Evolutionary conservation across 2,888 invertebrate genomes (phyloP).

Genomic region (Protonemura montana): DNA sequence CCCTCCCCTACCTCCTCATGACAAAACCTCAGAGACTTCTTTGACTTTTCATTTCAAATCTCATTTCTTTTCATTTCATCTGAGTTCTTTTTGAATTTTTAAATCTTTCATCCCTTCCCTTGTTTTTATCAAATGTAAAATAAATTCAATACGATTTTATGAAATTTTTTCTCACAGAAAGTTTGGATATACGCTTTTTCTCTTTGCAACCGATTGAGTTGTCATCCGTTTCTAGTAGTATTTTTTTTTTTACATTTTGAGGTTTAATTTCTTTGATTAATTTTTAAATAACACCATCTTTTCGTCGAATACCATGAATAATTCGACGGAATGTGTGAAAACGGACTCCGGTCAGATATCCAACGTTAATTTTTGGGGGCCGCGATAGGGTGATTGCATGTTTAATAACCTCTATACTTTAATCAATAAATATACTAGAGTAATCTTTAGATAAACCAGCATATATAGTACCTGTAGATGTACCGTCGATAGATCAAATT

Average conservation of each 20-base stretch:
- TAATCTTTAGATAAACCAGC: no score
- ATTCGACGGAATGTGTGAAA: neutral
- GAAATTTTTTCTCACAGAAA: constrained; percentile 13
- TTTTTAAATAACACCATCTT: neutral
- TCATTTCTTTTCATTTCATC: constrained; percentile 30
- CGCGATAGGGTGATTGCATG: no score
- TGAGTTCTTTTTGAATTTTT: constrained; percentile 23
- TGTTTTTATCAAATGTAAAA: constrained; percentile 29
- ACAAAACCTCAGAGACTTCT: constrained; percentile 20
- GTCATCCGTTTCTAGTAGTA: no score
- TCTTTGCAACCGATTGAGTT: neutral
- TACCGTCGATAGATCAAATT: neutral
- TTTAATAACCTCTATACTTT: no score
- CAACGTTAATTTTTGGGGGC: no score
- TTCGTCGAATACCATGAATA: no score
- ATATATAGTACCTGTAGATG: no score
- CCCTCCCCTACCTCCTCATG: neutral
- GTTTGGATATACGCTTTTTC: neutral
- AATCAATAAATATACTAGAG: no score
- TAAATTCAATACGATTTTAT: constrained; percentile 31
- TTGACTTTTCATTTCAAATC: constrained; percentile 28
- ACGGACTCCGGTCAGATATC: no score
- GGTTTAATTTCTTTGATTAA: neutral
- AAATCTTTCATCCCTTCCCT: constrained; percentile 24
- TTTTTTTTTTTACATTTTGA: neutral